Evolutionary conservation across 1,140 invertebrate genomes (phyloP), one percentile per base, ranked within the genome.

Genomic region (Ganaspis sp.): DNA sequence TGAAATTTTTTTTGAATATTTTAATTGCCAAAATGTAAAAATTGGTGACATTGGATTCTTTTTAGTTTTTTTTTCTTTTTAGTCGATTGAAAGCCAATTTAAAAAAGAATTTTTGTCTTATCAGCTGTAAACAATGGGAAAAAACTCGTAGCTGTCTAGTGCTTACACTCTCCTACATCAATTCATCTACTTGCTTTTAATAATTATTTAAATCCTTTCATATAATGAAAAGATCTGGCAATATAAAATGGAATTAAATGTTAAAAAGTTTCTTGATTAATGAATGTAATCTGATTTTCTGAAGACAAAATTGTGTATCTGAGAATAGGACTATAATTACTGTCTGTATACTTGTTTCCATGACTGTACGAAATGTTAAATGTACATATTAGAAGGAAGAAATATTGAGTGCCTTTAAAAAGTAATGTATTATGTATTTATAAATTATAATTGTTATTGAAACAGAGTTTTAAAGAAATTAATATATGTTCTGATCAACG

Each of bases 331-430:
- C 4, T 29, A 29, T 29, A 64, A 29, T 64, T 29, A 4, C 4
- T 29, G 23, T 64, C 12, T 6, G 45, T 15, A 15, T n/a, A 64
- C 11, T 29, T 54, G 17, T 54, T 21, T 54, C 21, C 49, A 21
- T 54, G 38, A 21, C 23, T 64, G 1, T 17, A 64, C 23, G 54
- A 64, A 64, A 29, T 23, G 54, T n/a, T 23, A 64, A n/a, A 64
- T 64, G 23, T n/a, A n/a, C n/a, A n/a, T n/a, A n/a, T 64, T 64
- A 64, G 54, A 64, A 64, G 54, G 54, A 15, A 64, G 54, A 64
- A 12, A 64, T 12, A 64, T 26, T n/a, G 26, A 23, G 54, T 64
- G 53, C 53, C 53, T 58, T 58, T 26, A 12, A 58, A 26, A 58
- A 21, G 21, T 9, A 54, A 17, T 53, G 37, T 5, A 40, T 9